These are phyloP conservation scores for Lathronympha strigana DNA, from an alignment of 2,888 invertebrate genomes.

Conservation along the genomic window DNA sequence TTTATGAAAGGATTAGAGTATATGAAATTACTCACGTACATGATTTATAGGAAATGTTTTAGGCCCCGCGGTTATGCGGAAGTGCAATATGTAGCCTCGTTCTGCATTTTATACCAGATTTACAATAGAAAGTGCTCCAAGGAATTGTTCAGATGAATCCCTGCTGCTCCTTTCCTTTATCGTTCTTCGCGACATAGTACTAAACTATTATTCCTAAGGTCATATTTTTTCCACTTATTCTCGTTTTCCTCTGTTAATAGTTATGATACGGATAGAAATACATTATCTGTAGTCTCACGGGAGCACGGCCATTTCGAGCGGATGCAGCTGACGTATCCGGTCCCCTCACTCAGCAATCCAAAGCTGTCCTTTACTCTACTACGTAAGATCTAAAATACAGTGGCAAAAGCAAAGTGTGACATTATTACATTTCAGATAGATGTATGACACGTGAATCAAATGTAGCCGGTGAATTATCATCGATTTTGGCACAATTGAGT, in stretches of 20 bases:
- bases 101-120: no score
- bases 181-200: no score
- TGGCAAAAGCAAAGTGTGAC: neutral
- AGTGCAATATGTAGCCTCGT: no score
- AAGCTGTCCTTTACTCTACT: neutral
- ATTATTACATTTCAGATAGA: slow-evolving; percentile 2
- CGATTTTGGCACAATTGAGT: neutral
- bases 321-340: slow-evolving; percentile 24
- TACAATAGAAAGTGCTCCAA: no score
- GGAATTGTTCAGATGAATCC: no score
- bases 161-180: no score
- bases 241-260: neutral
- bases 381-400: neutral
- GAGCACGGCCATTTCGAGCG: slow-evolving; percentile 24
- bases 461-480: neutral
- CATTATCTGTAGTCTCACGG: slow-evolving; percentile 6
- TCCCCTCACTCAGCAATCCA: neutral
- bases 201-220: no score
- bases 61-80: no score
- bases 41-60: no score
- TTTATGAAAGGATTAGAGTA: no score
- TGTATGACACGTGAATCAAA: slow-evolving; percentile 5
- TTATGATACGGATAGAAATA: slow-evolving; percentile 3
- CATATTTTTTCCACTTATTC: no score
- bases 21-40: no score